Evolutionary conservation across 2,113 vertebrate genomes (phyloP).

Genomic region (Sciurus niger): DNA sequence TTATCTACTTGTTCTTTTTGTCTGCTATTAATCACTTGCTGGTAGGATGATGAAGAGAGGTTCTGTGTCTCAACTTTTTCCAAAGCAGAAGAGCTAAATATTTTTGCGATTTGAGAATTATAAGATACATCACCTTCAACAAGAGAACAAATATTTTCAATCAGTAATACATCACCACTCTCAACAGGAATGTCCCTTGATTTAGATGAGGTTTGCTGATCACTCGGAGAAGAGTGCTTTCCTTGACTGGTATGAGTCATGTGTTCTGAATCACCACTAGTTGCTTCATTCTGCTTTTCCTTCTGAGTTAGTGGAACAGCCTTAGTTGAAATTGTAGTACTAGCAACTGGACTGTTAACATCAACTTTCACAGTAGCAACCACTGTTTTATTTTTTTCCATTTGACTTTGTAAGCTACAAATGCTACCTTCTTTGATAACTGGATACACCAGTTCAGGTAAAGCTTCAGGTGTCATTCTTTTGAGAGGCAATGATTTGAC

Average conservation of each 20-base stretch:
- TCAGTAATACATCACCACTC: constrained; percentile 82
- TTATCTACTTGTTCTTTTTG: constrained; percentile 45
- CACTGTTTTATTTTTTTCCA: not conserved
- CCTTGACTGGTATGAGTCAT: not conserved
- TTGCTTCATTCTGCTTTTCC: constrained; percentile 60
- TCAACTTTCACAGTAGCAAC: constrained; percentile 30
- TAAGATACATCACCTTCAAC: constrained; percentile 89
- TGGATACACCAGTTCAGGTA: constrained; percentile 68
- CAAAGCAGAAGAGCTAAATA: constrained; percentile 82
- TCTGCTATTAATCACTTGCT: not conserved
- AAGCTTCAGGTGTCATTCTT: not conserved
- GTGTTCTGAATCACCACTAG: constrained; percentile 12
- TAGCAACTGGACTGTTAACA: not conserved
- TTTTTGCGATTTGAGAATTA: constrained; percentile 90
- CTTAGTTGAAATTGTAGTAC: not conserved
- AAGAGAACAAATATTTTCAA: constrained; percentile 90
- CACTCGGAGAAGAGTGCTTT: not conserved
- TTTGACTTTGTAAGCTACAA: constrained; percentile 73
- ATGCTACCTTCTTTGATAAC: constrained; percentile 75
- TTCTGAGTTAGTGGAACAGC: constrained; percentile 52
- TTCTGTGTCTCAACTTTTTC: not conserved
- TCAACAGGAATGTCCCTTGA: not conserved
- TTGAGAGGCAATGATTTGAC: constrained; percentile 75
- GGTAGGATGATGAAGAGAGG: constrained; percentile 30
- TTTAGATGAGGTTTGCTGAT: constrained; percentile 31